Base-by-base conservation (phyloP, 2,888 invertebrate genomes). In the Chrysotoxum bicinctum region DNA sequence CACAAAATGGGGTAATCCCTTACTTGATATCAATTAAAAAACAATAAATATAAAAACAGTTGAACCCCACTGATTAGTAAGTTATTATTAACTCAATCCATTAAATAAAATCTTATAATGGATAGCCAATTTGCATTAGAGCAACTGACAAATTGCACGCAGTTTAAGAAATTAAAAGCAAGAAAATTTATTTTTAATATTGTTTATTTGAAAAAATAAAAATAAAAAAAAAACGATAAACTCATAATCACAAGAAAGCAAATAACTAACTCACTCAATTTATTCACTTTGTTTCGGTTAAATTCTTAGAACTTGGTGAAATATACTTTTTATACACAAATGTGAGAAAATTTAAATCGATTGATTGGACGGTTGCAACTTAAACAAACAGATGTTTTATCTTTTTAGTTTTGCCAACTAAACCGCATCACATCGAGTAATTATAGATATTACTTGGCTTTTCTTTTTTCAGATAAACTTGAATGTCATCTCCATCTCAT, bases 401-500 rank as follows among this genome's bases (percentile, higher is more conserved):
- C 26, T 23, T 64, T 64, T 21, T 14, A 58, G 14, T 12, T 58
- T 16, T 16, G 30, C 54, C 21, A 40, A 23, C 40, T 40, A 26
- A 32, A 64, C 30, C 5, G 43, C 16, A 62, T 30, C 16, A 43
- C 30, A 45, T 64, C 30, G 45, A 64, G 45, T 45, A 64, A 64
- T 64, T 30, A 43, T 30, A 64, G 35, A 58, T 21, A 64, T 43
- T 62, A 62, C 64, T 45, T 32, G 26, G 45, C 14, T 45, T 64
- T 64, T 64, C 45, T 64, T 45, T 19, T n/a, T 19, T 21, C 43
- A 64, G n/a, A 64, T 64, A 45, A 64, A 64, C 30, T 64, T 64
- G 45, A 64, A 45, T 64, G 30, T 32, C 64, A 64, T 64, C 64
- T 64, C 64, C 64, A 64, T 64, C 64, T 64, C 64, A 64, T 64